A percentile compares a stretch with the other conserved stretches of the same genome.
Conservation (phyloP, 2,888 invertebrate genomes). For the Xestia sexstrigata region DNA sequence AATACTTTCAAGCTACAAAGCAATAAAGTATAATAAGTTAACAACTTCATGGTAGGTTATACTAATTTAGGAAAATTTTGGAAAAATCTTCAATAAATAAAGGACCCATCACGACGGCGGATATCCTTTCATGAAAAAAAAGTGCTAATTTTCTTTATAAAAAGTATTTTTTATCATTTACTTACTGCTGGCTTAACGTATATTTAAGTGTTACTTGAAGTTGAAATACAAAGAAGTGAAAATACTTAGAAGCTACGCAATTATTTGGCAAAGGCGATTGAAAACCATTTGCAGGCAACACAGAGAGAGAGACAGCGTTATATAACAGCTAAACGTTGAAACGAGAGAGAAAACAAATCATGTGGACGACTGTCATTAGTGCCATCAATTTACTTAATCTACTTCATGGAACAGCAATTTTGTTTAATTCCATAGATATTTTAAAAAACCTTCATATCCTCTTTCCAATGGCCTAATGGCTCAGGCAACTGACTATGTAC, state of each 20-base stretch:
- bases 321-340: neutral
- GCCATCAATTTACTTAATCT: constrained; percentile 5
- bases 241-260: neutral
- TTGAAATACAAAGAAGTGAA: constrained; percentile 9
- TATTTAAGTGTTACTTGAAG: neutral
- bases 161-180: neutral
- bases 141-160: neutral
- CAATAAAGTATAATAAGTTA: constrained; percentile 14
- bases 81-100: constrained; percentile 9
- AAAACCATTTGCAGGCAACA: neutral
- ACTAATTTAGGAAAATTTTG: constrained; percentile 7
- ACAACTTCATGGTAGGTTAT: constrained; percentile 26
- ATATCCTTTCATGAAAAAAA: neutral
- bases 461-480: constrained; percentile 10
- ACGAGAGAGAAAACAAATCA: constrained; percentile 5
- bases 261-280: constrained; percentile 16
- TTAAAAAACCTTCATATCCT: constrained; percentile 13
- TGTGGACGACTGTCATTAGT: constrained; percentile 9
- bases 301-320: constrained; percentile 1
- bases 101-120: neutral
- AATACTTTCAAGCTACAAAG: neutral
- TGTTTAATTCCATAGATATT: constrained; percentile 19
- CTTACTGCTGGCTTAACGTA: neutral
- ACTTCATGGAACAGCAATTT: constrained; percentile 22
- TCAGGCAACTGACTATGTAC: constrained; percentile 39